Conservation (phyloP, 2,888 invertebrate species). For the Ptychoptera contaminata region DNA sequence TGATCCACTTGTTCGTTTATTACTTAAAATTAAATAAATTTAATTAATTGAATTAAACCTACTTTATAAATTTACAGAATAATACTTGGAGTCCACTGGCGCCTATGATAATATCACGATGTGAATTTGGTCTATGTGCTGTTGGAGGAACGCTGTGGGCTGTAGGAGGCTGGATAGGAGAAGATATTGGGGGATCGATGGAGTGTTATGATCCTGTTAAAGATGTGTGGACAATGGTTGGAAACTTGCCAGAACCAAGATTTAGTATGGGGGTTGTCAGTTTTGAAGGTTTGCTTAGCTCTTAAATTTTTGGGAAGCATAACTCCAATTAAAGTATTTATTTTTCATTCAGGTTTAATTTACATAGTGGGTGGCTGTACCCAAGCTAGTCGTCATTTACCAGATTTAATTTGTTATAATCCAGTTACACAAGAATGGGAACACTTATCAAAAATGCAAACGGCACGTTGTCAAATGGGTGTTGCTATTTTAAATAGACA, state of each 20-base stretch:
- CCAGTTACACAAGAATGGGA: constrained; percentile 71
- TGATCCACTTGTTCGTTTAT: constrained; percentile 39
- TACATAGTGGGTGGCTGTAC: constrained; percentile 87
- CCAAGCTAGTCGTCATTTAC: constrained; percentile 59
- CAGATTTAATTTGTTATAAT: constrained; percentile 64
- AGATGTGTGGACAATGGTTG: constrained; percentile 62
- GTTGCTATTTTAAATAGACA: constrained; percentile 69
- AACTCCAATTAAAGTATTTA: neutral
- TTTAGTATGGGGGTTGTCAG: constrained; percentile 87
- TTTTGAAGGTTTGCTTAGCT: constrained; percentile 22
- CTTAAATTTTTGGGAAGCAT: neutral
- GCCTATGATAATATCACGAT: constrained; percentile 68
- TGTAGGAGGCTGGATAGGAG: constrained; percentile 87
- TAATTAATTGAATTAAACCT: neutral
- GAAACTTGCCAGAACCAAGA: constrained; percentile 66
- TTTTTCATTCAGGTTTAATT: constrained; percentile 29
- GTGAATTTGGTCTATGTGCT: constrained; percentile 78
- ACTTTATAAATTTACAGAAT: constrained; percentile 23
- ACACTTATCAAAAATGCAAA: constrained; percentile 58
- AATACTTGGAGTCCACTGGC: constrained; percentile 45
- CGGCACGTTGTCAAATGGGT: constrained; percentile 76
- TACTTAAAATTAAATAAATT: constrained; percentile 19
- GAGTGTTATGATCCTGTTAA: constrained; percentile 71
- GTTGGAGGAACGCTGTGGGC: constrained; percentile 71
- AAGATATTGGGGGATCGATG: constrained; percentile 75